These are phyloP conservation scores for Sebastes matsubarae DNA, from an alignment of 2,797 vertebrate genomes.

Conservation along the genomic window DNA sequence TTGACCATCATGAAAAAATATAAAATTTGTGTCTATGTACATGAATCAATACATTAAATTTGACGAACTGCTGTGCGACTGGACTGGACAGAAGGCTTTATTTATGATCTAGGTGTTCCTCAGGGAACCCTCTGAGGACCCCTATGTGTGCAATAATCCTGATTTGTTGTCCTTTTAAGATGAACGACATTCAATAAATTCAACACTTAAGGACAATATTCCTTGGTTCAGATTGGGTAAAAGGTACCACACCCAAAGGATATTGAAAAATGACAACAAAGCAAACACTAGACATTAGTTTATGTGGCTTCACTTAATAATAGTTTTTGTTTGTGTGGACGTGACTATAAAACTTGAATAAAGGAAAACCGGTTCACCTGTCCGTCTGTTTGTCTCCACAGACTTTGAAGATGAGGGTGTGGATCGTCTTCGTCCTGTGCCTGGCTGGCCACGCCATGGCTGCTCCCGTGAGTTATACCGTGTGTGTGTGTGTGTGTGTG, in stretches of 20 bases:
- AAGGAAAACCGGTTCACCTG: background rate
- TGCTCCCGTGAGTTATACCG: constrained; percentile 88
- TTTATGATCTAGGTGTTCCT: background rate
- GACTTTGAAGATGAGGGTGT: constrained; percentile 92
- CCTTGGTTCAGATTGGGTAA: background rate
- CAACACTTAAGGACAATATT: background rate
- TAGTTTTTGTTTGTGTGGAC: background rate
- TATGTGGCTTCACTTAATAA: background rate
- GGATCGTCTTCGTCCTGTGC: constrained; percentile 95
- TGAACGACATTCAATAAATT: background rate
- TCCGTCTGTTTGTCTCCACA: constrained; percentile 64
- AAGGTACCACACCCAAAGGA: background rate
- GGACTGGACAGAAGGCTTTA: background rate
- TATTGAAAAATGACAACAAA: background rate
- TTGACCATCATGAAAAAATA: too few relatives aligned
- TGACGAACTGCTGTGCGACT: too few relatives aligned
- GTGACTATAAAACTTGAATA: background rate
- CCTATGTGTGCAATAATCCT: background rate
- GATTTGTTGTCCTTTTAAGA: background rate
- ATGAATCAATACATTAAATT: too few relatives aligned
- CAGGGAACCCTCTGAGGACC: background rate
- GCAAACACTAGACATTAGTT: background rate
- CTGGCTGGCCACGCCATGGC: constrained; percentile 92
- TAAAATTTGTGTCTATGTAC: too few relatives aligned
- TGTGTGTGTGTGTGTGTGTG: constrained; percentile 16